Evolutionary conservation across 2,888 invertebrate species (phyloP).

Genomic region (Caradrina clavipalpis): DNA sequence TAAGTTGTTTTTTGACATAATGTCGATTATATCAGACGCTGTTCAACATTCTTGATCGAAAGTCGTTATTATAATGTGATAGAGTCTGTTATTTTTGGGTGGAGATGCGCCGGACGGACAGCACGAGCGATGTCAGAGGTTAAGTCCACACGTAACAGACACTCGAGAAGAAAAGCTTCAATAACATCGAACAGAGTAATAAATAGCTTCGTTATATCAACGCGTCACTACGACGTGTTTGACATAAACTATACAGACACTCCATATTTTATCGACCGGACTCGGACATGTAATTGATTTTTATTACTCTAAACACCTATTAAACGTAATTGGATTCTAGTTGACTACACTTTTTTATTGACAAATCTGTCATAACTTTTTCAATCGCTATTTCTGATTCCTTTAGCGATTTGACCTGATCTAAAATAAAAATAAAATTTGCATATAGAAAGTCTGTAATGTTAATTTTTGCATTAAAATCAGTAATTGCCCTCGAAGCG

Average conservation of each 20-base stretch:
- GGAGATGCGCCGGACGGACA: conserved; percentile 37
- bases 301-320: conserved; percentile 31
- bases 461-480: conserved; percentile 72
- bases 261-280: conserved; percentile 25
- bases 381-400: conserved; percentile 28
- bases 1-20: conserved; percentile 33
- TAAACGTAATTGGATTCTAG: conserved; percentile 46
- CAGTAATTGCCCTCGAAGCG: conserved; percentile 70
- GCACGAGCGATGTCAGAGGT: conserved; percentile 69
- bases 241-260: conserved; percentile 25
- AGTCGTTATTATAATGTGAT: conserved; percentile 64
- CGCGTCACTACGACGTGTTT: conserved; percentile 12
- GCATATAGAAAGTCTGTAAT: conserved; percentile 76
- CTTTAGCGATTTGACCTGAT: conserved; percentile 47
- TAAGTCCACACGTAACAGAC: conserved; percentile 53
- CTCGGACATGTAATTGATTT: conserved; percentile 42
- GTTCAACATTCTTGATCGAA: conserved; percentile 61
- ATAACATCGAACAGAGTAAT: conserved; percentile 22
- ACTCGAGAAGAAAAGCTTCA: conserved; percentile 24
- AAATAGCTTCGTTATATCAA: conserved; percentile 42
- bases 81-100: conserved; percentile 33
- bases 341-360: conserved; percentile 29
- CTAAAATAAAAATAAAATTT: conserved; percentile 73
- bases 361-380: conserved; percentile 26
- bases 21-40: conserved; percentile 57